These are phyloP conservation scores for Budorcas taxicolor DNA, from an alignment of 2,113 vertebrate genomes.

Conservation along the genomic window DNA sequence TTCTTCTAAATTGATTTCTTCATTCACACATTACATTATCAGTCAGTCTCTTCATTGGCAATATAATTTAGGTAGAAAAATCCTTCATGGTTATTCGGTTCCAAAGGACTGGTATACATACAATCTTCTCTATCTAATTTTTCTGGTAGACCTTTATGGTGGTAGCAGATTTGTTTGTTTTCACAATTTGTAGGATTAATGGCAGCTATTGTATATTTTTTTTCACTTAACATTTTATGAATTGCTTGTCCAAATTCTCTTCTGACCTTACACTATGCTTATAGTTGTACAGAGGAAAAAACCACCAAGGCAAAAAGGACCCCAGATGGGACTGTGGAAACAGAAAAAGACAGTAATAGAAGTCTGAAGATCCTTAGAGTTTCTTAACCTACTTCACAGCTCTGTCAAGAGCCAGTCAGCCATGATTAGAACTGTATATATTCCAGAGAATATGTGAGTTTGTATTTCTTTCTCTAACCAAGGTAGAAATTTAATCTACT, in stretches of 20 bases:
- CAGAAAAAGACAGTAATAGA: background rate
- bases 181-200: background rate
- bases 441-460: background rate
- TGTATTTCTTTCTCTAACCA: background rate
- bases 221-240: background rate
- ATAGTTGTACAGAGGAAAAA: background rate
- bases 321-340: background rate
- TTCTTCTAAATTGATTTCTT: background rate
- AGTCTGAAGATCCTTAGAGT: background rate
- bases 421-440: background rate
- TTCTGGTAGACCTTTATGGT: background rate
- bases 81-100: background rate
- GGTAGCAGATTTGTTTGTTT: background rate
- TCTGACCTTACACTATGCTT: background rate
- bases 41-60: background rate
- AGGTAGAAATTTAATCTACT: background rate
- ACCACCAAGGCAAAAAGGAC: background rate
- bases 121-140: fast-evolving
- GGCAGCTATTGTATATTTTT: background rate
- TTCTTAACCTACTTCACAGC: background rate
- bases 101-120: background rate
- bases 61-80: background rate
- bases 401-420: background rate
- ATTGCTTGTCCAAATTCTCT: background rate
- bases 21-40: background rate